Conservation (phyloP, 2,888 invertebrate genomes). For the Agrochola circellaris region DNA sequence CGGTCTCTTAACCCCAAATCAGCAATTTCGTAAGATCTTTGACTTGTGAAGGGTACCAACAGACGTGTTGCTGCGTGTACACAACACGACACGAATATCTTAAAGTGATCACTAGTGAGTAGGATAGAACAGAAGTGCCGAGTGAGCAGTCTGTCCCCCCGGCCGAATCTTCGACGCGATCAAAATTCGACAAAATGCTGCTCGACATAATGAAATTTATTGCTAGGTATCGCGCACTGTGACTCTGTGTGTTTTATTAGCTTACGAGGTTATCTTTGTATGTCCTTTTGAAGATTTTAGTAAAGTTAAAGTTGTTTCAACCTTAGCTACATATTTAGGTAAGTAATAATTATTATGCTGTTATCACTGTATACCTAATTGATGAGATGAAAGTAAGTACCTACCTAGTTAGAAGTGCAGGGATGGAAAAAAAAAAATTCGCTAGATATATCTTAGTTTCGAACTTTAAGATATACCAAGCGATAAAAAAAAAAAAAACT, state of each 20-base stretch:
- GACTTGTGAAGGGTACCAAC: slow-evolving; percentile 39
- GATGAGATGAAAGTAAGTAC: not conserved
- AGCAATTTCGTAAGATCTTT: slow-evolving; percentile 45
- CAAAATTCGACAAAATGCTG: slow-evolving; percentile 49
- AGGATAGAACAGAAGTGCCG: slow-evolving; percentile 34
- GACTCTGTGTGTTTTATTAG: slow-evolving; percentile 16
- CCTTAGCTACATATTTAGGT: not conserved
- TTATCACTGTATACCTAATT: not conserved
- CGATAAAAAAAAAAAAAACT: not conserved
- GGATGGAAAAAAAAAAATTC: too few relatives aligned
- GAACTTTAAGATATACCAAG: not conserved
- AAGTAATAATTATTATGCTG: not conserved
- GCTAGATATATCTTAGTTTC: too few relatives aligned
- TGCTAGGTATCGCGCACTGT: slow-evolving; percentile 27
- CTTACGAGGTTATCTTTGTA: not conserved
- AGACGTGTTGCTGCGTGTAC: slow-evolving; percentile 53
- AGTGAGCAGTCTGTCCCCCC: slow-evolving; percentile 32
- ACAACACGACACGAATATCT: slow-evolving; percentile 54
- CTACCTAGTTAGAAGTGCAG: not conserved
- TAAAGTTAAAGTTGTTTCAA: not conserved
- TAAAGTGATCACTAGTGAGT: slow-evolving; percentile 36
- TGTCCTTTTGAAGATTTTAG: too few relatives aligned
- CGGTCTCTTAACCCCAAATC: slow-evolving; percentile 18
- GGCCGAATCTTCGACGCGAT: slow-evolving; percentile 36
- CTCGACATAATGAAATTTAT: slow-evolving; percentile 49